Evolutionary conservation across 2,113 vertebrate genomes (phyloP).

Genomic region (Sialia sialis): DNA sequence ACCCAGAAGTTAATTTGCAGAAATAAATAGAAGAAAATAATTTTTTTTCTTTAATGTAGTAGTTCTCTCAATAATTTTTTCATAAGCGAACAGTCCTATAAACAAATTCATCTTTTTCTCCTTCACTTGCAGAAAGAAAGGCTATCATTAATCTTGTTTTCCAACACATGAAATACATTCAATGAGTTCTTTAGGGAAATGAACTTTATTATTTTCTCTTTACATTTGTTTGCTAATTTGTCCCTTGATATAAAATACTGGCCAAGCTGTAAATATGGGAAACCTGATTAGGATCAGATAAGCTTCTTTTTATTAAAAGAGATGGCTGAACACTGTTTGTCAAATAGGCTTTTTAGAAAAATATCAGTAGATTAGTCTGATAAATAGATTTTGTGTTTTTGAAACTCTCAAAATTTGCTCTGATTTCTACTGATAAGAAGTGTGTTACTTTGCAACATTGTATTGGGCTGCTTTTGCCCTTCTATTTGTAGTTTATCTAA

Average conservation of each 20-base stretch:
- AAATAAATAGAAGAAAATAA: background rate
- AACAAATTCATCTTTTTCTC: background rate
- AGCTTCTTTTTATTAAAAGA: background rate
- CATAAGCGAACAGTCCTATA: background rate
- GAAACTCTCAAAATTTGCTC: background rate
- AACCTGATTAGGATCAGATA: background rate
- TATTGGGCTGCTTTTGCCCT: background rate
- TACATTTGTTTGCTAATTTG: background rate
- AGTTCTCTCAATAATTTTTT: background rate
- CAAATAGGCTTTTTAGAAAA: background rate
- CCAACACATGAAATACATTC: background rate
- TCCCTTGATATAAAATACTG: background rate
- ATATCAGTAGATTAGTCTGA: background rate
- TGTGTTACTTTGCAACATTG: background rate
- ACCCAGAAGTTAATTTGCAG: background rate
- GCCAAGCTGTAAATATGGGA: background rate
- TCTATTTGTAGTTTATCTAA: background rate
- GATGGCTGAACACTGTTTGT: rapidly evolving
- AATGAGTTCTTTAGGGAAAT: background rate
- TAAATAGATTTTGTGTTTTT: background rate
- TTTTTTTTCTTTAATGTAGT: background rate
- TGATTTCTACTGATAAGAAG: background rate
- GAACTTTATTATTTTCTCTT: background rate
- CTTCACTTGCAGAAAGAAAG: background rate
- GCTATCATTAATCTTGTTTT: background rate